Evolutionary conservation across 2,888 invertebrate species (phyloP).

Genomic region (Lagria hirta): DNA sequence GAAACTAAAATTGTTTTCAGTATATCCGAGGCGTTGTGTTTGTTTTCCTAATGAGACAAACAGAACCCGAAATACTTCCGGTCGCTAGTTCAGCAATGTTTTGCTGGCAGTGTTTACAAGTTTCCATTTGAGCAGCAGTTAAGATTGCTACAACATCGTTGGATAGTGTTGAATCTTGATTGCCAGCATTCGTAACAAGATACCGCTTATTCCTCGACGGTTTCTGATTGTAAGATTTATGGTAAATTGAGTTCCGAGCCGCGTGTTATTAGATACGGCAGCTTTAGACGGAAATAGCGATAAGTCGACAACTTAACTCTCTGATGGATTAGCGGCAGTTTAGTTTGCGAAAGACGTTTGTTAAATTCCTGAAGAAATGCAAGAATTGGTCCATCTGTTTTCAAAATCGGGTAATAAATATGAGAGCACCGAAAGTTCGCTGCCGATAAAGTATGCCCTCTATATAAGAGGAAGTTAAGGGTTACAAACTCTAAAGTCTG

Average conservation of each 20-base stretch:
- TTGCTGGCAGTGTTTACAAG: slow-evolving; percentile 42
- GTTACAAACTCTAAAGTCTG: too few relatives aligned
- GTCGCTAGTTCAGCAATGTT: slow-evolving; percentile 39
- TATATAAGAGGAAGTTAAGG: too few relatives aligned
- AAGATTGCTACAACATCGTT: slow-evolving; percentile 19
- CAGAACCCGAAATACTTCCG: slow-evolving; percentile 46
- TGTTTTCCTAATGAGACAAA: slow-evolving; percentile 51
- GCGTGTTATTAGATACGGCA: slow-evolving; percentile 20
- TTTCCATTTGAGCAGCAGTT: slow-evolving; percentile 28
- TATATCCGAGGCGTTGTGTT: slow-evolving; percentile 48
- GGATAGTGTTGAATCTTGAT: slow-evolving; percentile 25
- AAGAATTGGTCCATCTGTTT: too few relatives aligned
- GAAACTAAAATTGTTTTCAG: too few relatives aligned
- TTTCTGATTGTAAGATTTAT: slow-evolving; percentile 25
- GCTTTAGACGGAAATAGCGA: slow-evolving; percentile 1
- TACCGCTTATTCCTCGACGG: slow-evolving; percentile 16
- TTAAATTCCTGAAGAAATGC: too few relatives aligned
- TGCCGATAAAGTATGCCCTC: too few relatives aligned
- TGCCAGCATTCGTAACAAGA: slow-evolving; percentile 24
- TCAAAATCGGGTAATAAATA: too few relatives aligned
- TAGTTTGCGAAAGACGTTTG: too few relatives aligned
- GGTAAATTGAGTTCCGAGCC: slow-evolving; percentile 23
- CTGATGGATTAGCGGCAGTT: slow-evolving; percentile 17
- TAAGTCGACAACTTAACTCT: slow-evolving; percentile 9
- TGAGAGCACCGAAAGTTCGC: too few relatives aligned